phyloP scores from a whole-genome alignment of 2,888 invertebrate genomes.

The Tromatobia lineatoria region DNA sequence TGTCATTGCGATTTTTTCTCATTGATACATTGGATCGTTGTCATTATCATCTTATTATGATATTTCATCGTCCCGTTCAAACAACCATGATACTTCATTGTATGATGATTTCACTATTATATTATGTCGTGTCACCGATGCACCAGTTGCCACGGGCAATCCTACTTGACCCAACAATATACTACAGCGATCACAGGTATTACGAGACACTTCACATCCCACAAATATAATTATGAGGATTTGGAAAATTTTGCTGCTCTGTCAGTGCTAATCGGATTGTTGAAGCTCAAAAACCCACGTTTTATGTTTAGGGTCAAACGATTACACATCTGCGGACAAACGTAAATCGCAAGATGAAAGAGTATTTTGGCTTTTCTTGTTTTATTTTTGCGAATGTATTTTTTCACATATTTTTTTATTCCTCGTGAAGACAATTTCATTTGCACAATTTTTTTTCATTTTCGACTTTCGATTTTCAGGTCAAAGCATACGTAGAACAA shows the following conservation, averaged over 20 bases:
- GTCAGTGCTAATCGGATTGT: neutral
- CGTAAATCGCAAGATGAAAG: neutral
- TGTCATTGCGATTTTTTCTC: no score
- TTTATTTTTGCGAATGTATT: neutral
- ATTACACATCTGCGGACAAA: neutral
- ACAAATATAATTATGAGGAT: conserved; percentile 44
- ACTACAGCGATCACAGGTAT: neutral
- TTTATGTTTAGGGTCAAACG: conserved; percentile 8
- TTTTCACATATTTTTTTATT: no score
- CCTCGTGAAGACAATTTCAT: no score
- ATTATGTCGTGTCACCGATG: neutral
- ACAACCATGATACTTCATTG: no score
- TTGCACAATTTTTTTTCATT: no score
- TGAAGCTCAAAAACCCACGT: neutral
- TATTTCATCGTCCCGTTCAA: no score
- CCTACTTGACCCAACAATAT: conserved; percentile 27
- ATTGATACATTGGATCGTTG: no score
- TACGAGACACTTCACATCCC: conserved; percentile 13
- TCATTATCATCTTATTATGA: no score
- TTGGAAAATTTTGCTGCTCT: conserved; percentile 21
- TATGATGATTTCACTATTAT: no score
- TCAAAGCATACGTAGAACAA: no score
- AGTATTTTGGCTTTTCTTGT: neutral
- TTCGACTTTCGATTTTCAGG: no score
- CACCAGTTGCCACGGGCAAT: neutral